Evolutionary conservation across 2,797 vertebrate genomes (phyloP), one percentile per base, ranked within the genome.

Genomic region (Gephyroberyx darwinii): DNA sequence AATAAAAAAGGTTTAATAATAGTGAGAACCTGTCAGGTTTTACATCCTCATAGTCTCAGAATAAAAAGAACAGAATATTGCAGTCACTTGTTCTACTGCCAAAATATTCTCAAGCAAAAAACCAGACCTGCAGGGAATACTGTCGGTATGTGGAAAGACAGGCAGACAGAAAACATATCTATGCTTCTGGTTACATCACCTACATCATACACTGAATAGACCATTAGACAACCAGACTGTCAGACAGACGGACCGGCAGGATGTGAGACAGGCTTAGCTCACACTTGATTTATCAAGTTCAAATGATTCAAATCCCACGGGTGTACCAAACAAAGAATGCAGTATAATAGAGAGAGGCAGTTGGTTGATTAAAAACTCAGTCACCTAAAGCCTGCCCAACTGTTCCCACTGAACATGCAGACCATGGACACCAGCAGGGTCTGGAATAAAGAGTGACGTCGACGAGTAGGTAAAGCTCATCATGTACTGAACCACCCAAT

Each of bases 341-440:
- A 45, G 19, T 4, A n/a, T 12, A 26, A 70, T 56, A 65, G 54
- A 75, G 39, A 19, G 71, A 61, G n/a, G 17, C 63, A 63, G 75
- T 48, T 73, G 51, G 57, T 51, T 64, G 48, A 74, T 68, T 48
- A 17, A 58, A 53, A 5, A 56, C 4, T 54, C 10, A 68, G 60
- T 47, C 51, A 57, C 64, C 45, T 54, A 67, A 69, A 72, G 53
- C 48, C 20, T 35, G 17, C 17, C 13, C 50, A 66, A 59, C 58
- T 70, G 59, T 53, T 67, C 10, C 33, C n/a, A 51, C 22, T 58
- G 47, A 41, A 45, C 16, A 51, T 17, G 17, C 55, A 74, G 53
- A 20, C 66, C 17, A 14, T 9, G 5, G 66, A 80, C 59, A 74
- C 33, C 39, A 57, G 22, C 41, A 9, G 57, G 57, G 63, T 57